phyloP scores from a whole-genome alignment of 2,888 invertebrate genomes.

The Watsonalla binaria region DNA sequence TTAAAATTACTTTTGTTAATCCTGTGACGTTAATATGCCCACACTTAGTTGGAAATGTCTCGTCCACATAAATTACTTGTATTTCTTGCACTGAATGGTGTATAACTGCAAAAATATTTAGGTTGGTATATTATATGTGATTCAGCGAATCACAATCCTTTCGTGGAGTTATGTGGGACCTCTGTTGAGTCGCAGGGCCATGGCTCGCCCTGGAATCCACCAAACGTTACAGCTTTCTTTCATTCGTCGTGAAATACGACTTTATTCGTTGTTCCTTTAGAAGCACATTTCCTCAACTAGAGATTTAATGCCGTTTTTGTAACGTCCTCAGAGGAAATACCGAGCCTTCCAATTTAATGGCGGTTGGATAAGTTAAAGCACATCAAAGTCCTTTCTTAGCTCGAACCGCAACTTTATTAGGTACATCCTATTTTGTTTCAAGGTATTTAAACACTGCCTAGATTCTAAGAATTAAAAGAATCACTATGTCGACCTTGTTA shows the following conservation, averaged over 20 bases:
- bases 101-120: not conserved
- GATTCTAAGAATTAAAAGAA: not conserved
- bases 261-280: conserved; percentile 36
- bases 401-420: conserved; percentile 7
- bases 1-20: no score
- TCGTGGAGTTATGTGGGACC: conserved; percentile 48
- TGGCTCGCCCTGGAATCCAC: conserved; percentile 42
- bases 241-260: conserved; percentile 37
- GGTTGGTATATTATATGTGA: not conserved
- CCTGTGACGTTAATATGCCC: no score
- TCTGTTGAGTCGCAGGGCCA: conserved; percentile 27
- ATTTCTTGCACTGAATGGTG: conserved; percentile 20
- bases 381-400: conserved; percentile 31
- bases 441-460: not conserved
- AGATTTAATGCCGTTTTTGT: conserved; percentile 42
- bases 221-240: conserved; percentile 44
- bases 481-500: not conserved
- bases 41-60: no score
- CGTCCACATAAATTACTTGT: conserved; percentile 30
- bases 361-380: conserved; percentile 46
- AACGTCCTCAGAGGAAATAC: conserved; percentile 57
- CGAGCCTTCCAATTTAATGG: conserved; percentile 56
- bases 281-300: conserved; percentile 23
- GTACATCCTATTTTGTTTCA: conserved; percentile 1
- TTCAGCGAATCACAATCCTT: conserved; percentile 42